A percentile compares a stretch with the other conserved stretches of the same genome.
phyloP scores from a whole-genome alignment of 1,140 invertebrate species.

The Rhopalosiphum maidis region DNA sequence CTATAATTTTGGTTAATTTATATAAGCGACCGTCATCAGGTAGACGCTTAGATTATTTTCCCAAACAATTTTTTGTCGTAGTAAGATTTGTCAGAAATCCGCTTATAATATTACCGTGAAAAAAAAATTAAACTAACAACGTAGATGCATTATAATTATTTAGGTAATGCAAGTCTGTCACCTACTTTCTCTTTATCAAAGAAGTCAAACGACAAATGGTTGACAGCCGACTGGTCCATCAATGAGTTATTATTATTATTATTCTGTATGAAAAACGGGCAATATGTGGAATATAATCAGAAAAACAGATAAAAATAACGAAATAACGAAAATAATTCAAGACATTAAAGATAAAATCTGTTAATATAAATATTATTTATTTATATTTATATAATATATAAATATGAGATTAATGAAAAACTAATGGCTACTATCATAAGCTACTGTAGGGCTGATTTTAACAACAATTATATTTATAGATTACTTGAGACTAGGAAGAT shows the following conservation, averaged over 20 bases:
- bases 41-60: neutral
- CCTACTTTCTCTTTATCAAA: neutral
- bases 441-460: neutral
- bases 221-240: neutral
- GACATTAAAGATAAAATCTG: neutral
- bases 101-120: neutral
- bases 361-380: neutral
- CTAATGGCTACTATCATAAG: neutral
- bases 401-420: neutral
- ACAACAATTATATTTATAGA: neutral
- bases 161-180: neutral
- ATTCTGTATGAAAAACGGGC: neutral
- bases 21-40: neutral
- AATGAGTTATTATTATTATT: slow-evolving; percentile 16
- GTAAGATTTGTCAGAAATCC: neutral
- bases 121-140: neutral
- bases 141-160: neutral
- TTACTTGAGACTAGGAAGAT: too few relatives aligned
- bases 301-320: neutral
- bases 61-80: neutral
- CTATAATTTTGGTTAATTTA: neutral
- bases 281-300: neutral
- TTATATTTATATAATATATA: neutral
- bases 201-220: neutral
- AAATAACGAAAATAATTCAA: neutral